phyloP scores from a whole-genome alignment of 2,113 vertebrate genomes.

The Apodemus sylvaticus region DNA sequence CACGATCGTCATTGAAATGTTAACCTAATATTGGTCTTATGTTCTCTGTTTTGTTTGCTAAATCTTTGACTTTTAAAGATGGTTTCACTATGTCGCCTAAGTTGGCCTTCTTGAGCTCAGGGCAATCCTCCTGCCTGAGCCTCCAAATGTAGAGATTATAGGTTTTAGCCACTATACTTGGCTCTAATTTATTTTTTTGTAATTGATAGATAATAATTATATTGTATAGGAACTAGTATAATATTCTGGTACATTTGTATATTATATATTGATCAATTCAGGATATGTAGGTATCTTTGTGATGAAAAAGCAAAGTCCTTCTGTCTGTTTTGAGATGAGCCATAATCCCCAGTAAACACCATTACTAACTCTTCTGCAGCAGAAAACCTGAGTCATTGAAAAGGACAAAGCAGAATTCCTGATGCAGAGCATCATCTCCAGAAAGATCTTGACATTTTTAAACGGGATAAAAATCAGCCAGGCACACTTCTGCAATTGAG shows the following conservation, averaged over 20 bases:
- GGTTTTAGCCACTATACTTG: neutral
- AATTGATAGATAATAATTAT: neutral
- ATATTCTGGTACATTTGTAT: neutral
- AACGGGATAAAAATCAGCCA: neutral
- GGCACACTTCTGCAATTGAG: neutral
- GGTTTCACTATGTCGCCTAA: neutral
- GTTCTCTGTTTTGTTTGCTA: constrained; percentile 23
- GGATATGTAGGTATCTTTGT: neutral
- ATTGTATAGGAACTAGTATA: neutral
- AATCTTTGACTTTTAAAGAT: constrained; percentile 19
- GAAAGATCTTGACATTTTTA: neutral
- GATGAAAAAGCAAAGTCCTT: neutral
- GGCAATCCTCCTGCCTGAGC: neutral
- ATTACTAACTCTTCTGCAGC: neutral
- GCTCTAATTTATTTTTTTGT: neutral
- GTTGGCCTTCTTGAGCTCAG: neutral
- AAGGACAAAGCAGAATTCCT: neutral
- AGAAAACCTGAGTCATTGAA: neutral
- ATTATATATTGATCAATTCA: neutral
- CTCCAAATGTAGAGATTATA: neutral
- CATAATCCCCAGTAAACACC: neutral
- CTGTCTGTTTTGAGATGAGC: neutral
- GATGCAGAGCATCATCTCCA: no score
- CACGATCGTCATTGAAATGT: neutral
- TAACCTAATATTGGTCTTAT: neutral